Conservation (phyloP, 2,113 vertebrate species). For the Sapajus apella region DNA sequence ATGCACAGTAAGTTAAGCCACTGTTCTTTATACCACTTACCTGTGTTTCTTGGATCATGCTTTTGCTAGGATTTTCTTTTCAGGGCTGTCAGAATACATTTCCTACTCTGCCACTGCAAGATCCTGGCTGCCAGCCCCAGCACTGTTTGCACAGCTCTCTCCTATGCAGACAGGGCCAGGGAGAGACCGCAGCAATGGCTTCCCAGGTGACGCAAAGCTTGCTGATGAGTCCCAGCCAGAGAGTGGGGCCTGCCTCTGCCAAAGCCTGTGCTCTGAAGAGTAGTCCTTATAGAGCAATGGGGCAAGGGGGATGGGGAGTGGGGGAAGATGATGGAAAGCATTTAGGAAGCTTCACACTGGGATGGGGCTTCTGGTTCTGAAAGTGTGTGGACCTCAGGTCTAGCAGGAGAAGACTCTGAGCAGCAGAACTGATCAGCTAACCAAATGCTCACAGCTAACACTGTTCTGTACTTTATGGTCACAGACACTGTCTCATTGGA, state of each 20-base stretch:
- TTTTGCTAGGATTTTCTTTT: slow-evolving; percentile 58
- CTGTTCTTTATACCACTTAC: slow-evolving; percentile 1
- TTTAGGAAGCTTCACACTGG: background rate
- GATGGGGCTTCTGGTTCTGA: background rate
- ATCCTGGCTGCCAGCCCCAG: slow-evolving; percentile 39
- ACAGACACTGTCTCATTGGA: background rate
- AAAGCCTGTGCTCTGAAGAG: background rate
- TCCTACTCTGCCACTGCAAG: slow-evolving; percentile 41
- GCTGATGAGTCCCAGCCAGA: background rate
- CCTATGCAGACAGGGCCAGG: background rate
- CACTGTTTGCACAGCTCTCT: slow-evolving; percentile 45
- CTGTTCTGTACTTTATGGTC: background rate
- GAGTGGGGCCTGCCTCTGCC: background rate
- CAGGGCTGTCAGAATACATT: slow-evolving; percentile 59
- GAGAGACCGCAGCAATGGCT: background rate
- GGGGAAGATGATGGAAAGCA: background rate
- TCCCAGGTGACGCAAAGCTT: background rate
- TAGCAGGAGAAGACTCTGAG: background rate
- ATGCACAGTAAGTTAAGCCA: background rate
- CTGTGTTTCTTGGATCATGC: slow-evolving; percentile 43
- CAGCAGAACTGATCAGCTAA: background rate
- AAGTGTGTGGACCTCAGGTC: background rate
- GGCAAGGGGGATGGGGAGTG: too few relatives aligned
- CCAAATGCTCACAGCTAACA: background rate
- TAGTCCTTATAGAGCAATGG: background rate